Conservation (phyloP, 1,140 invertebrate species). For the Batillaria attramentaria region DNA sequence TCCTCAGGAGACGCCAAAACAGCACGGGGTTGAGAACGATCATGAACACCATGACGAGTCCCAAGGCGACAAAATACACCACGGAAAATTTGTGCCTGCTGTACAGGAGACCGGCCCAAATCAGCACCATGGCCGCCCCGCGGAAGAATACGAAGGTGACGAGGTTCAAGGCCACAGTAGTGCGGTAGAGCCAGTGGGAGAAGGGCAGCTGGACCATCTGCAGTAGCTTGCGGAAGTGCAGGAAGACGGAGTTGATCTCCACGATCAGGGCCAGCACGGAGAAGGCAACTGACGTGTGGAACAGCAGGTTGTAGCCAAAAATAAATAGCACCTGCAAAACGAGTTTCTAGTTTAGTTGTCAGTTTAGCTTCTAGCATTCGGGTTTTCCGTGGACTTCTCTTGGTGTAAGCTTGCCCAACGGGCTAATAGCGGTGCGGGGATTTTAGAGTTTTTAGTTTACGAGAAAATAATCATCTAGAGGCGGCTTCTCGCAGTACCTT, state of each 20-base stretch:
- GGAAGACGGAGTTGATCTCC: constrained; percentile 66
- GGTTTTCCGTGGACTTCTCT: neutral
- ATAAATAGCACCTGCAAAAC: constrained; percentile 58
- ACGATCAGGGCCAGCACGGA: constrained; percentile 59
- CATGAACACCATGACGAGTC: constrained; percentile 56
- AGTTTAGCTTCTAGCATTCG: neutral
- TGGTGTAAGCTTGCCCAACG: neutral
- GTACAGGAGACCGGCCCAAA: constrained; percentile 50
- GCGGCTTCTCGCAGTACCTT: no score
- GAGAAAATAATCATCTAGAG: neutral
- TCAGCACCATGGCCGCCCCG: constrained; percentile 43
- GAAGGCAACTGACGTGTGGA: constrained; percentile 53
- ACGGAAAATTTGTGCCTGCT: constrained; percentile 36
- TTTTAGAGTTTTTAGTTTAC: neutral
- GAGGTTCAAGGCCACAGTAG: constrained; percentile 52
- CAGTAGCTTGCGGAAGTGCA: constrained; percentile 63
- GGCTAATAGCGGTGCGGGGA: neutral
- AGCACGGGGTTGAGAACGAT: constrained; percentile 57
- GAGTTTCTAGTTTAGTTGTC: neutral
- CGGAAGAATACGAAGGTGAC: constrained; percentile 58
- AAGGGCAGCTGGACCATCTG: constrained; percentile 58
- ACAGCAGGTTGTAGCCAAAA: constrained; percentile 62
- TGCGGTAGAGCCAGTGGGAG: constrained; percentile 50
- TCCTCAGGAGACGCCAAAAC: constrained; percentile 63
- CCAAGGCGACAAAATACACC: constrained; percentile 44